Evolutionary conservation across 2,113 vertebrate species (phyloP), one percentile per base, ranked within the genome.

Genomic region (Formicarius rufipectus): DNA sequence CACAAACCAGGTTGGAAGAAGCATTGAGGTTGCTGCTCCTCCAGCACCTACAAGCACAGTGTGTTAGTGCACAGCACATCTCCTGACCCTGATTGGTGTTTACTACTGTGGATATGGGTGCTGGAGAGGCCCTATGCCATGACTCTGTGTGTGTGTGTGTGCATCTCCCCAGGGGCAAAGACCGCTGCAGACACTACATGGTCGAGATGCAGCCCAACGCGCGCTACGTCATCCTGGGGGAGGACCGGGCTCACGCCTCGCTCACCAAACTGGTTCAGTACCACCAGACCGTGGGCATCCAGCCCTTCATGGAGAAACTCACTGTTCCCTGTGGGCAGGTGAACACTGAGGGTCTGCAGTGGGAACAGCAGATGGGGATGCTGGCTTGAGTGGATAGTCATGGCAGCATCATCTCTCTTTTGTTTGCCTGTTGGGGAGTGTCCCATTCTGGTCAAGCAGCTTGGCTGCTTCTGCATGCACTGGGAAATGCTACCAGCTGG

Each of bases 181-280:
- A 82, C 58, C 95, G 97, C 42, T 98, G 97, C 91, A 95, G 98
- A 6, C 98, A 98, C 93, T 98, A 98, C 77, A 98, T 98, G 98
- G 87, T 98, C 8, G 90, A 98, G 90, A 90, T 97, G 96, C 98
- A 98, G 89, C 95, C 90, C 59, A 98, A 98, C 3, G 72, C 93
- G 5, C 97, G 97, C 67, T 98, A 98, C 15, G 97, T 98, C 55
- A 98, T 98, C 55, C 95, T 98, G 31, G 98, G 98, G 2, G 98
- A 98, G 89, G 97, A 98, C 80, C 87, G 94, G 4, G 98, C 97
- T 19, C 98, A 98, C 1, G 3, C 97, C 40, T 98, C 98, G 0
- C 98, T 98, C 62, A 92, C 88, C 0, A 93, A 97, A 10, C 95
- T 98, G 66, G 96, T 98, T 44, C 82, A 11, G 3, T 96, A 98